Evolutionary conservation across 2,797 vertebrate species (phyloP).

Genomic region (Mionectes olivaceus): DNA sequence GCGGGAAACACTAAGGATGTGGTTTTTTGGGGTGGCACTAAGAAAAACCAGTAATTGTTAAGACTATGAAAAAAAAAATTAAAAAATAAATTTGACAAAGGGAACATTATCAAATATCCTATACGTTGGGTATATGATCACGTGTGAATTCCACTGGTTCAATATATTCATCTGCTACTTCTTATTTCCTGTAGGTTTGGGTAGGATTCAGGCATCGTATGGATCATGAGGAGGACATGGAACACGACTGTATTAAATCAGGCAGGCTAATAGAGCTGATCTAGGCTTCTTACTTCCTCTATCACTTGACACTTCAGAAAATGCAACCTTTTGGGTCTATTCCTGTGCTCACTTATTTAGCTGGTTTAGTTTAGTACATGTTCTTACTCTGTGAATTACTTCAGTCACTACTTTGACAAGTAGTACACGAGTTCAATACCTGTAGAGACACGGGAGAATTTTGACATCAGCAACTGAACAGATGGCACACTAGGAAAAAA

Average conservation of each 20-base stretch:
- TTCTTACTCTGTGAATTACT: background rate
- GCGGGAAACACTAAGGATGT: background rate
- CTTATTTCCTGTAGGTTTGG: background rate
- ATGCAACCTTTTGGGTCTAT: background rate
- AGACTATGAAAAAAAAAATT: background rate
- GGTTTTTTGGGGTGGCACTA: background rate
- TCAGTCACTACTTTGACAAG: background rate
- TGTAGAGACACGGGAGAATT: background rate
- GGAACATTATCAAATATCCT: background rate
- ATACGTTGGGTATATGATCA: rapidly evolving
- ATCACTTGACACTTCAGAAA: background rate
- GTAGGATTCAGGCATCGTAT: background rate
- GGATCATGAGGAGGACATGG: background rate
- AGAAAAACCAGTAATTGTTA: background rate
- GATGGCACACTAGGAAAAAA: background rate
- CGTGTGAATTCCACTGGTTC: background rate
- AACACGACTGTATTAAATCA: background rate
- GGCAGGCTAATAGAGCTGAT: background rate
- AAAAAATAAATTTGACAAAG: background rate
- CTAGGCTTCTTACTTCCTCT: background rate
- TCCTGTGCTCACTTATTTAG: background rate
- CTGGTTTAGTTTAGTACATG: background rate
- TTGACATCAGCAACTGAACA: background rate
- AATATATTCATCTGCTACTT: background rate
- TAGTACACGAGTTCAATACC: background rate